A percentile compares a stretch with the other conserved stretches of the same genome.
These are phyloP conservation scores for Indicator indicator DNA, from an alignment of 2,113 vertebrate genomes.

Conservation along the genomic window DNA sequence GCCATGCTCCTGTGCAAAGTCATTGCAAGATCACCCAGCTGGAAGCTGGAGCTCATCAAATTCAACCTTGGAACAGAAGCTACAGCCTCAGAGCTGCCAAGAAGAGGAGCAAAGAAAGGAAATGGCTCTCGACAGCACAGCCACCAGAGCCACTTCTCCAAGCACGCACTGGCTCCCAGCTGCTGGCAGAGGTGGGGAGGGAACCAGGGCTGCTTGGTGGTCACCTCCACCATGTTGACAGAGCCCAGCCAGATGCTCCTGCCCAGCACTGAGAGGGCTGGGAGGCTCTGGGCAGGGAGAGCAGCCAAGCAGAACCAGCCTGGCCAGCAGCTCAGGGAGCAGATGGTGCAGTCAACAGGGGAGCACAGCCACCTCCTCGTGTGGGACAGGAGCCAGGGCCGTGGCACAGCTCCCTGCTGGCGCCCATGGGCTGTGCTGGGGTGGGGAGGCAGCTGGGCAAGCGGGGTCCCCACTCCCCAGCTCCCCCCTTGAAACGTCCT, in stretches of 20 bases:
- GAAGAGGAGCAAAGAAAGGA: background rate
- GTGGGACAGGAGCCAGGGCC: accelerated
- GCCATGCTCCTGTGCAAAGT: background rate
- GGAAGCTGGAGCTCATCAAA: background rate
- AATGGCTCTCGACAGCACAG: background rate
- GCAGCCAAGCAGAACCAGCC: background rate
- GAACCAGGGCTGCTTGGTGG: background rate
- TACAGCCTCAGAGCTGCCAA: background rate
- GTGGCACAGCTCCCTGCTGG: accelerated
- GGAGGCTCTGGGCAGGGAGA: background rate
- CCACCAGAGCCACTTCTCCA: background rate
- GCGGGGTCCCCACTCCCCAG: background rate
- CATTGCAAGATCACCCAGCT: background rate
- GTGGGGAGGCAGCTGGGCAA: accelerated
- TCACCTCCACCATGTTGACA: background rate
- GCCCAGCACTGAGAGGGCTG: accelerated
- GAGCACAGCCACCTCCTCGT: background rate
- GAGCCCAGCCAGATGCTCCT: background rate
- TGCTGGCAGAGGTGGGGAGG: background rate
- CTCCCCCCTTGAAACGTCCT: background rate
- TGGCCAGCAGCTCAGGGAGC: background rate
- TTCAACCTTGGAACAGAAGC: background rate
- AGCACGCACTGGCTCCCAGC: accelerated
- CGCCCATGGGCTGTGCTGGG: background rate
- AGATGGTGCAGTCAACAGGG: constrained; percentile 4